Base-by-base conservation (phyloP, 2,113 vertebrate species). In the Rhineura floridana region DNA sequence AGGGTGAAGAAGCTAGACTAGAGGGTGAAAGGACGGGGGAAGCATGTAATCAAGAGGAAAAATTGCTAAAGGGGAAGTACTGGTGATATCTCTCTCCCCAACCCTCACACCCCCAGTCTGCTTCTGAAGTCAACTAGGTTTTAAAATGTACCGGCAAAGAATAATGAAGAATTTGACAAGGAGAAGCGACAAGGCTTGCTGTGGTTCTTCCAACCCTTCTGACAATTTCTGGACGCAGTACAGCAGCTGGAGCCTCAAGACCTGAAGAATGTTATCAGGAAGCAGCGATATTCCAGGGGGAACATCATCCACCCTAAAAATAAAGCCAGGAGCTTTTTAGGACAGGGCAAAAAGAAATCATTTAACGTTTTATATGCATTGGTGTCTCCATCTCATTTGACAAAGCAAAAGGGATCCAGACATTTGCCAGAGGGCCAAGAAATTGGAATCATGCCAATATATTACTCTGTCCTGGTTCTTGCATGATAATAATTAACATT, bases 81-180 rank as follows among this genome's bases (percentile, higher is more conserved):
- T 46, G 12, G 21, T 3, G 42, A 21, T 52, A 30, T 59, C 12
- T 48, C 33, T 28, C 36, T 11, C 39, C 3, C 44, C 52, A 17
- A 42, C 44, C 3, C 48, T 21, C 39, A 25, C 3, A 6, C 19
- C 36, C 23, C n/a, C 13, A 65, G 15, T 9, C 15, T 21, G 30
- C 48, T 36, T 55, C 28, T 77, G 33, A 76, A 44, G 23, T 30
- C 46, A 81, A 15, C 33, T 52, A 80, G 48, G 86, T 10, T 52
- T 76, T 30, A 81, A 82, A 3, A 94, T 79, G 91, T 94, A 99
- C 99, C 99, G 98, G 98, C 98, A 99, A 95, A 98, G 97, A 94
- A 99, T 97, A 92, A 99, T 99, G 89, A 99, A 98, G 95, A 99
- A 99, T 90, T 99, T 99, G 90, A 99, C 98, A 80, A 99, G 98